Evolutionary conservation across 1,140 invertebrate species (phyloP), one percentile per base, ranked within the genome.

Genomic region (Zaprionus camerounensis): DNA sequence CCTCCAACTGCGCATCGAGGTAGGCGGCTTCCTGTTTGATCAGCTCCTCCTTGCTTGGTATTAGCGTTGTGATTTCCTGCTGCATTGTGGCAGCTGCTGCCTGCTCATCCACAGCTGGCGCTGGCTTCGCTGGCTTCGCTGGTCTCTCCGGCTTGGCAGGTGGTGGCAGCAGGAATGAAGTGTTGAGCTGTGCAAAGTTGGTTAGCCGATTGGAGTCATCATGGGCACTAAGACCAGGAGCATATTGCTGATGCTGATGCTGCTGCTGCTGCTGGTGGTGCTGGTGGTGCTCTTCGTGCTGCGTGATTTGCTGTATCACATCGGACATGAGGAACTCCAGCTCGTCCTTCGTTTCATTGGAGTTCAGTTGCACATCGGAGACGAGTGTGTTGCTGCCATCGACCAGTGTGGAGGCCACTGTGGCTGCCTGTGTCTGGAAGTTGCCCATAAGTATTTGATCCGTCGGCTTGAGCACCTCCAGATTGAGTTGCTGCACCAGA

Each of bases 391-490:
- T 87, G 26, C 76, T 78, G 55, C 90, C 87, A 44, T 87, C 92
- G 6, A 93, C 91, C 12, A 93, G 59, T 1, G 85, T 90, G 26
- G 93, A 93, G 17, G 92, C 93, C 0, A 93, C 78, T 4, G 93
- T 93, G 5, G 93, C 93, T 5, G 91, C 90, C 73, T 94, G 91
- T 1, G 85, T 92, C 69, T 92, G 91, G 67, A 93, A 91, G 44
- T 93, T 84, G 12, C 79, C 59, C 92, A 93, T 93, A 0, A 78
- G 90, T 65, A 93, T 92, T 41, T 87, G 84, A 38, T 91, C 88
- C 13, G 82, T 91, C 12, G 91, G 91, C 53, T 73, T 88, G 0
- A 92, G 66, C 49, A 92, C 67, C 41, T 92, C 82, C 56, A 92
- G 24, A 59, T 92, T 92, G 0, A 92, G 79, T 38, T 92, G 84